phyloP scores from a whole-genome alignment of 2,113 vertebrate genomes.

The Synchiropus splendidus region DNA sequence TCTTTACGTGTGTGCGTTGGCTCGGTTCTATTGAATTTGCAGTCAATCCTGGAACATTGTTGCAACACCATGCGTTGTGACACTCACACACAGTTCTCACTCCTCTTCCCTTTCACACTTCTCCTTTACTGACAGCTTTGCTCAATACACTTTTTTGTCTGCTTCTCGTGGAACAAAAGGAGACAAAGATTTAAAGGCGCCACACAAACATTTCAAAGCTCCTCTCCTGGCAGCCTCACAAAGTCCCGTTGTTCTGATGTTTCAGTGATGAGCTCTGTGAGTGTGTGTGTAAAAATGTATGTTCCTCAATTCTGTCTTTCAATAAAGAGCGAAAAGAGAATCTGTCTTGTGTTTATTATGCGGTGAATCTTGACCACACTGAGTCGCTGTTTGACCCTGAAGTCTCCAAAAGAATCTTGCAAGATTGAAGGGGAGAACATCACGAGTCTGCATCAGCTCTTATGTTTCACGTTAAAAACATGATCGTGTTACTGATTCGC shows the following conservation, averaged over 20 bases:
- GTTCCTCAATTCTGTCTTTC: constrained; percentile 21
- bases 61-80: constrained; percentile 65
- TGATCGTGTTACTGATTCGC: constrained; percentile 51
- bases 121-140: constrained; percentile 53
- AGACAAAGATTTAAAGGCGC: constrained; percentile 4
- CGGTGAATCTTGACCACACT: constrained; percentile 26
- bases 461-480: constrained; percentile 46
- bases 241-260: constrained; percentile 17
- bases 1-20: constrained; percentile 23
- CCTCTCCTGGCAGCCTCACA: neutral
- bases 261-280: constrained; percentile 30
- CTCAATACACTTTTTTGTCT: constrained; percentile 37
- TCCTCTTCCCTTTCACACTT: constrained; percentile 57
- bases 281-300: constrained; percentile 1
- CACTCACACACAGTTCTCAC: constrained; percentile 45
- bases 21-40: constrained; percentile 52
- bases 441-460: constrained; percentile 45
- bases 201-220: constrained; percentile 15
- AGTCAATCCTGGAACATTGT: constrained; percentile 63
- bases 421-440: constrained; percentile 43
- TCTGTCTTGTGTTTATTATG: constrained; percentile 29
- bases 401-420: constrained; percentile 47
- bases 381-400: constrained; percentile 30
- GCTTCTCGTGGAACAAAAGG: constrained; percentile 37
- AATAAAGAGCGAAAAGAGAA: constrained; percentile 46